phyloP scores from a whole-genome alignment of 2,888 invertebrate genomes.

The Stegophylla sp. region DNA sequence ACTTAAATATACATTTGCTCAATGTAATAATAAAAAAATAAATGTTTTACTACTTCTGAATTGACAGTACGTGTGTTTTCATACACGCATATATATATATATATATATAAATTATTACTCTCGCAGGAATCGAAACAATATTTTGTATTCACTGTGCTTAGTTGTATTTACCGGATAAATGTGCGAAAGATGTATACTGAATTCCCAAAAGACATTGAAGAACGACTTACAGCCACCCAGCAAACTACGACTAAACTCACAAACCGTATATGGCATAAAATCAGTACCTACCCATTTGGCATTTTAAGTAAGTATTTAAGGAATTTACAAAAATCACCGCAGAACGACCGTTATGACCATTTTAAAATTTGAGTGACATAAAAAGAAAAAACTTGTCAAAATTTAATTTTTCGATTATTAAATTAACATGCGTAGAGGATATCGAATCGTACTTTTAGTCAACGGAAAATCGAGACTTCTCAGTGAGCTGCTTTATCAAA shows the following conservation, averaged over 20 bases:
- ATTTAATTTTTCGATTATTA: no score
- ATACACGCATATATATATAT: background rate
- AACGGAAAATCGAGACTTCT: no score
- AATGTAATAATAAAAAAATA: background rate
- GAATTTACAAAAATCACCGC: background rate
- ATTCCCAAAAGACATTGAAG: conserved; percentile 7
- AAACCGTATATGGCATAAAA: background rate
- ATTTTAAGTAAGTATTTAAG: background rate
- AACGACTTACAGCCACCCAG: background rate
- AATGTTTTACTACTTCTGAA: background rate
- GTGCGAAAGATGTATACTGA: background rate
- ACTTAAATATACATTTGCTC: no score
- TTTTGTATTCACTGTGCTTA: conserved; percentile 17
- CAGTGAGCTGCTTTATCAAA: no score
- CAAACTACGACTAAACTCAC: background rate
- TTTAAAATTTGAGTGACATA: no score
- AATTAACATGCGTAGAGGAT: no score
- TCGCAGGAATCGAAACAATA: conserved; percentile 16
- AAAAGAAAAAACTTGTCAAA: no score
- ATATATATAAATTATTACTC: conserved; percentile 9
- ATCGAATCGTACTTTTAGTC: no score
- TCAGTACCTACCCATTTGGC: background rate
- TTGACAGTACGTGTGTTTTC: background rate
- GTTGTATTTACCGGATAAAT: background rate
- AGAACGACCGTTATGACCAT: no score